A percentile compares a stretch with the other conserved stretches of the same genome.
Conservation (phyloP, 1,140 invertebrate species). For the Heliconius hewitsoni region DNA sequence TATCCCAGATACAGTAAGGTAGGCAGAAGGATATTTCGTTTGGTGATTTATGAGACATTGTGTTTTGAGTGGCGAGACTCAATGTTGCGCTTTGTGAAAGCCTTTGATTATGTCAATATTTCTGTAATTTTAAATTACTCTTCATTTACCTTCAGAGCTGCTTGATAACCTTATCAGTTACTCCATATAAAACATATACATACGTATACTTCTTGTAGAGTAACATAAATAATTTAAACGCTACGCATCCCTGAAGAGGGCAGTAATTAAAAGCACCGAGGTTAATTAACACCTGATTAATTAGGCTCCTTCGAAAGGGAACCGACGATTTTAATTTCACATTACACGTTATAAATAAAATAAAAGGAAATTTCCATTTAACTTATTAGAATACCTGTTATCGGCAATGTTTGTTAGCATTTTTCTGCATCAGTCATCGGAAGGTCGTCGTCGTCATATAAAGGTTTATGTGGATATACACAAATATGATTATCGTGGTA, state of each 20-base stretch:
- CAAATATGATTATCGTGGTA: no score
- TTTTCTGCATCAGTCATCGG: background rate
- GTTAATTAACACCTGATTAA: constrained; percentile 8
- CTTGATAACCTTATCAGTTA: background rate
- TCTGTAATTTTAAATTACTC: background rate
- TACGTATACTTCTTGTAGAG: background rate
- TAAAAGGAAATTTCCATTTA: background rate
- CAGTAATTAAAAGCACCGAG: background rate
- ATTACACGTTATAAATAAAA: background rate
- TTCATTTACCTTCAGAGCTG: background rate
- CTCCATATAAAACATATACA: background rate
- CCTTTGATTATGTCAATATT: background rate
- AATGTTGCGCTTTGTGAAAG: background rate
- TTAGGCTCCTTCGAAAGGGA: background rate
- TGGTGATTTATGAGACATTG: background rate
- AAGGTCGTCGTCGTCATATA: background rate
- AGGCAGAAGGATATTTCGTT: background rate
- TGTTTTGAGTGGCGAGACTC: background rate
- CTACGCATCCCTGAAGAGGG: constrained; percentile 2
- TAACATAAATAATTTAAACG: background rate
- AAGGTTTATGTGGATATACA: background rate
- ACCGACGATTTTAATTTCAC: background rate
- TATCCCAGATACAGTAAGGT: background rate
- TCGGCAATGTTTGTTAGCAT: background rate
- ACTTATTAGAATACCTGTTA: background rate